Base-by-base conservation (phyloP, 2,888 invertebrate genomes). In the Helicoverpa assulta region DNA sequence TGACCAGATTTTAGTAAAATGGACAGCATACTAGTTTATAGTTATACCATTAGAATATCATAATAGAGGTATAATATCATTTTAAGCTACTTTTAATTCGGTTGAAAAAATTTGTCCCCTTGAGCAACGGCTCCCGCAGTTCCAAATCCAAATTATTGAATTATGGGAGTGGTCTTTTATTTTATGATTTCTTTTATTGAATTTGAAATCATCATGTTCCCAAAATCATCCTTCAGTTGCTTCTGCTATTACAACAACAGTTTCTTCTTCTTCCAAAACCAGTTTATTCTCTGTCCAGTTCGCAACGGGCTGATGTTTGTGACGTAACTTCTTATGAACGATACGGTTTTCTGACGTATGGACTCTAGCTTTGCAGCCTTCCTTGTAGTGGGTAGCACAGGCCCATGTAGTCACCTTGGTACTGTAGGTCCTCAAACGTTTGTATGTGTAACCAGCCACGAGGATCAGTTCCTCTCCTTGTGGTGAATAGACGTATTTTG, bases 381-480 rank as follows among this genome's bases (percentile, higher is more conserved):
- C 72, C 18, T 3, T 53, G 2, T 43, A 18, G 33, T 53, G 33
- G 12, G 62, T 71, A 8, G 71, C 53, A 53, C 72, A 61, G 18
- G 52, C 16, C 72, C 72, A 71, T 8, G 40, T 4, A 0, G 16
- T 52, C 18, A 59, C 70, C 2, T 29, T n/a, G 10, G 29, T 70
- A 4, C 6, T 10, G 7, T 40, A 47, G 14, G 53, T 53, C 12
- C 47, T 29, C 43, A 67, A 53, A 0, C 67, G 61, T 26, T 63
- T 78, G 51, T 53, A 76, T 0, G 79, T 55, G 37, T 74, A 75
- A 21, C 76, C 79, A 0, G 65, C 58, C 5, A 65, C 1, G 26
- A 69, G 21, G 8, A 77, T 62, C 1, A 74, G 6, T n/a, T 55
- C 18, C 1, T n/a, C 73, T 14, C 74, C 65, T 55, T 55, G 50